Base-by-base conservation (phyloP, 92 coral and sea anemone species). In the Montipora capitata region DNA sequence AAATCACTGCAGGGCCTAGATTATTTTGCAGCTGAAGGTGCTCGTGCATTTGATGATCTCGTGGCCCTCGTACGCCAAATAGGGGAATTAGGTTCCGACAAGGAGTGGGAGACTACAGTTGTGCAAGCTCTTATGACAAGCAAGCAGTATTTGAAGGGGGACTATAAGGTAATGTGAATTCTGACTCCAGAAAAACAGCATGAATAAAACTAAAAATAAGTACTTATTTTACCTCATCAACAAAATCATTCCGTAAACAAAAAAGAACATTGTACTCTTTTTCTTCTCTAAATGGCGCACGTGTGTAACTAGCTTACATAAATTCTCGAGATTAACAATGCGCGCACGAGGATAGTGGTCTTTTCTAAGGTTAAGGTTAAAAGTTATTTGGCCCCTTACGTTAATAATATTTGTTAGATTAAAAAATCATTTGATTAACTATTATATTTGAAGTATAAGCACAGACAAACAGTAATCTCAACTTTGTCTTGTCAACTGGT, bases 41-140 rank as follows among this genome's bases (percentile, higher is more conserved):
- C 51, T 45, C 77, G 42, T 7, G 78, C 87, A 13, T 86, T 45
- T 45, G 51, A 45, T 87, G 81, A 81, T 51, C 88, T 87, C 12
- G 39, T 56, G 4, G 18, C 57, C 11, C 68, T 87, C 3, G 27
- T 62, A 62, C 68, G 68, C 68, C 68, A 62, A 62, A 62, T 62
- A 12, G 35, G 68, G 68, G 68, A 70, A 70, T 13, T 70, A 38
- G 76, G 51, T 42, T 70, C 51, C 44, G 76, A 38, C 35, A 70
- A 70, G 3, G 58, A 74, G 62, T 74, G 79, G 79, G 79, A 74
- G 44, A 51, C 38, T 15, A 17, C 27, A 51, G 38, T 43, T 17
- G 44, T 74, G 56, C 42, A 74, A 44, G 27, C 17, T 15, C 79
- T 74, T 45, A 45, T 45, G 51, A 45, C 51, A 45, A 45, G 51